Percentiles rank a stretch among this genome's conserved stretches.
phyloP scores from a whole-genome alignment of 1,140 invertebrate species.

The Paraescarpia echinospica region DNA sequence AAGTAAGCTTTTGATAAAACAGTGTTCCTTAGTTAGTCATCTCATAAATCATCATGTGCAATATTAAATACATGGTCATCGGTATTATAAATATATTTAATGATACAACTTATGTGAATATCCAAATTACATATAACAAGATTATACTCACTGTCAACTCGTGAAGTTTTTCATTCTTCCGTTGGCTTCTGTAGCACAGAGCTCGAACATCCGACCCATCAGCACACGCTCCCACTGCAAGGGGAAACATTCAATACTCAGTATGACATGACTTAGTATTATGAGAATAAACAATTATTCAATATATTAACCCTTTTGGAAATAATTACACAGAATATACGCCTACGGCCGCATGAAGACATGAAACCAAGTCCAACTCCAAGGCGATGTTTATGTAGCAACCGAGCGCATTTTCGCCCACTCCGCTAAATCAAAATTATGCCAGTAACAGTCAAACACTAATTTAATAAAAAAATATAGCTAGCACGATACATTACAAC shows the following conservation, averaged over 20 bases:
- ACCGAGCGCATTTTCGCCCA: not conserved
- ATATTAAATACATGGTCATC: not conserved
- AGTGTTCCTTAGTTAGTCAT: too few species aligned
- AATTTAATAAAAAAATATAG: not conserved
- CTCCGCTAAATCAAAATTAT: not conserved
- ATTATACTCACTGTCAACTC: not conserved
- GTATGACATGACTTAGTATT: slow-evolving; percentile 9
- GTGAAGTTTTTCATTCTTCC: too few species aligned
- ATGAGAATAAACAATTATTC: slow-evolving; percentile 1
- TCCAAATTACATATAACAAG: not conserved
- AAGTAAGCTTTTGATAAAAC: not conserved
- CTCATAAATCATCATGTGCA: not conserved
- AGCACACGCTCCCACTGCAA: not conserved
- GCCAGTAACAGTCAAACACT: not conserved
- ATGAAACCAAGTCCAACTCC: too few species aligned
- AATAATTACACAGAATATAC: too few species aligned
- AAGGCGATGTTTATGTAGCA: too few species aligned
- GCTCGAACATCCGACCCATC: slow-evolving; percentile 6
- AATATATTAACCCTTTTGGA: not conserved
- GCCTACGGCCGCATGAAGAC: too few species aligned
- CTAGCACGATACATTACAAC: not conserved
- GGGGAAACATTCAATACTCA: not conserved
- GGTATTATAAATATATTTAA: too few species aligned
- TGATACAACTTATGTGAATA: not conserved
- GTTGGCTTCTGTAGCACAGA: slow-evolving; percentile 11